Evolutionary conservation across 2,113 vertebrate species (phyloP).

Genomic region (Albula glossodonta): DNA sequence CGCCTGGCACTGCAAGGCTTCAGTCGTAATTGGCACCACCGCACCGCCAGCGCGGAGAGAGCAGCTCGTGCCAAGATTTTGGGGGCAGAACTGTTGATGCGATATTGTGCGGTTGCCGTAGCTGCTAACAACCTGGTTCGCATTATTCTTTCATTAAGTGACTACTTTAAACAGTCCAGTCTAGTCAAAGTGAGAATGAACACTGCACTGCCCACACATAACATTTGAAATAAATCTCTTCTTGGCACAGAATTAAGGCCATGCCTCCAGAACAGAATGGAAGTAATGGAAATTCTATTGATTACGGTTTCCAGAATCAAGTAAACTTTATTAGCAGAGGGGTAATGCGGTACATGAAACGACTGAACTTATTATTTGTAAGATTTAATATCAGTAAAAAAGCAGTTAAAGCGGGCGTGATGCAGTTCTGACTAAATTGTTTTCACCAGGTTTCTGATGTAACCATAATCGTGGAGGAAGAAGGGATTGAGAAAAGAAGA

Average conservation of each 20-base stretch:
- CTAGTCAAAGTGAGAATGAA: constrained; percentile 37
- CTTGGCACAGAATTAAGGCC: constrained; percentile 35
- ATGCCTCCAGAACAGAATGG: constrained; percentile 22
- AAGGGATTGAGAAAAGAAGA: neutral
- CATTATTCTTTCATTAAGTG: constrained; percentile 67
- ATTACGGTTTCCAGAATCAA: constrained; percentile 55
- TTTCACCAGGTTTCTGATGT: constrained; percentile 44
- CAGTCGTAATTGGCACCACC: constrained; percentile 5
- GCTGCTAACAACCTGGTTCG: constrained; percentile 55
- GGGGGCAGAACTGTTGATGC: constrained; percentile 25
- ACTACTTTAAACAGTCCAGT: constrained; percentile 55
- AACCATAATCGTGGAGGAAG: constrained; percentile 4
- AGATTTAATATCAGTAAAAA: constrained; percentile 35
- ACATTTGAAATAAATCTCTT: constrained; percentile 52
- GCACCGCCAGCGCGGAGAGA: constrained; percentile 8
- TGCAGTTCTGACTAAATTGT: constrained; percentile 63
- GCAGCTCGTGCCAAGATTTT: constrained; percentile 21
- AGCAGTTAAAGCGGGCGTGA: constrained; percentile 23
- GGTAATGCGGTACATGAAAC: constrained; percentile 30
- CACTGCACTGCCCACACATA: constrained; percentile 43
- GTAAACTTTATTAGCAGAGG: constrained; percentile 29
- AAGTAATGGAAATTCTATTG: constrained; percentile 62
- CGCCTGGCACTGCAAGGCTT: neutral
- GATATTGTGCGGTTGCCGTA: constrained; percentile 26
- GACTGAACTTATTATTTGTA: constrained; percentile 34